phyloP scores from a whole-genome alignment of 2,113 vertebrate species.

The Barbus barbus region DNA sequence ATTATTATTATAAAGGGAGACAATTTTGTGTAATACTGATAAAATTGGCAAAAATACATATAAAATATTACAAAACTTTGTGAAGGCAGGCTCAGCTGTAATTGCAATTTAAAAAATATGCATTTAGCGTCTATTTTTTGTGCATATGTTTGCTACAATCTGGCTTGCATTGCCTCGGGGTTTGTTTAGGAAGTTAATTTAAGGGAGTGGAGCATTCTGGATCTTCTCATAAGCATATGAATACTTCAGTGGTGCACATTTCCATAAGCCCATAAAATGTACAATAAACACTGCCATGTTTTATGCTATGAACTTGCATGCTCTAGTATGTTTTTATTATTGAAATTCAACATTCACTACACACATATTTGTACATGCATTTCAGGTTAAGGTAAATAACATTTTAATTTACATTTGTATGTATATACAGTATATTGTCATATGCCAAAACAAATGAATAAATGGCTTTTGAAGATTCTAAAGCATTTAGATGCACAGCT shows the following conservation, averaged over 20 bases:
- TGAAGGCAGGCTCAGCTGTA: too few species aligned
- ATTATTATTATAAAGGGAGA: too few species aligned
- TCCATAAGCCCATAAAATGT: conserved; percentile 11
- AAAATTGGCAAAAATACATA: too few species aligned
- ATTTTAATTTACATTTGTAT: background rate
- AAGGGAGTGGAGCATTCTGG: background rate
- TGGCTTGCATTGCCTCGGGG: background rate
- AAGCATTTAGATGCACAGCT: background rate
- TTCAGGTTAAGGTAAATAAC: background rate
- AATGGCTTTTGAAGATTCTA: background rate
- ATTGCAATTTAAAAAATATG: background rate
- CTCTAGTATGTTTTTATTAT: background rate
- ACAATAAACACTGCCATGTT: background rate
- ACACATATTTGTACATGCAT: background rate
- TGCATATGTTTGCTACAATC: background rate
- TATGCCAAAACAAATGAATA: background rate
- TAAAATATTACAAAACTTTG: too few species aligned
- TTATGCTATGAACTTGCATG: background rate
- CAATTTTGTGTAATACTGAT: too few species aligned
- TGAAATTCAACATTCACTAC: background rate
- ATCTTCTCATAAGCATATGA: conserved; percentile 15
- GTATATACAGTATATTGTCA: background rate
- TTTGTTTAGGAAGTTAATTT: conserved; percentile 24
- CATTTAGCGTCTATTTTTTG: background rate
- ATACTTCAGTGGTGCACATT: background rate